Base-by-base conservation (phyloP, 2,888 invertebrate species). In the Drosophila conformis region DNA sequence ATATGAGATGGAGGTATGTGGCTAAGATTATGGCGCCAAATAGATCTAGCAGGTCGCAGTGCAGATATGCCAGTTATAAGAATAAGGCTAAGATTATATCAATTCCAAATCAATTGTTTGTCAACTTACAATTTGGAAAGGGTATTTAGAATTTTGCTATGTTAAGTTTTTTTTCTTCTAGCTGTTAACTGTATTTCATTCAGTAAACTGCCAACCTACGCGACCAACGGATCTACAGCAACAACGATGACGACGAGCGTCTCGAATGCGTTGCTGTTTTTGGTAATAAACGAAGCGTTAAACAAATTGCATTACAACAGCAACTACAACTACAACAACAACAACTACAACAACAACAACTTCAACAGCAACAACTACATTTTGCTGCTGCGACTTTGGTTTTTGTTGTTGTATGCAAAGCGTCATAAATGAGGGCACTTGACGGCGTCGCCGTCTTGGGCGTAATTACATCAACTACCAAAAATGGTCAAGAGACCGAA, bases 221-320 rank as follows among this genome's bases (percentile, higher is more conserved):
- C 78, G 57, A 61, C 53, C 58, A 35, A 66, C 29, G 62, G 53
- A 69, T 70, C 42, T 61, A 46, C 59, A 58, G 27, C 21, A 40
- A 27, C 62, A 40, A 42, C 15, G 53, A 67, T 51, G n/a, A 40
- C 40, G 38, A 46, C 69, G 49, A 48, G 72, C 60, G 52, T 48
- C 67, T 69, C 70, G 67, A 85, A 80, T 83, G 81, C 67, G 73
- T 68, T 80, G 80, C 88, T 89, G 78, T 84, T 89, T 87, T 78
- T 80, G 89, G 83, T 85, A 87, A 90, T 90, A 87, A 87, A 87
- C 87, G 87, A 87, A 87, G 87, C 87, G 87, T 87, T 90, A 90
- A 87, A 89, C 90, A 87, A 90, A 90, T 90, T 87, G 90, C 90
- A 90, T 80, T 87, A 87, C 83, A 87, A 65, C 86, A 87, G 75